Base-by-base conservation (phyloP, 2,888 invertebrate genomes). In the Pristionchus entomophagus region DNA sequence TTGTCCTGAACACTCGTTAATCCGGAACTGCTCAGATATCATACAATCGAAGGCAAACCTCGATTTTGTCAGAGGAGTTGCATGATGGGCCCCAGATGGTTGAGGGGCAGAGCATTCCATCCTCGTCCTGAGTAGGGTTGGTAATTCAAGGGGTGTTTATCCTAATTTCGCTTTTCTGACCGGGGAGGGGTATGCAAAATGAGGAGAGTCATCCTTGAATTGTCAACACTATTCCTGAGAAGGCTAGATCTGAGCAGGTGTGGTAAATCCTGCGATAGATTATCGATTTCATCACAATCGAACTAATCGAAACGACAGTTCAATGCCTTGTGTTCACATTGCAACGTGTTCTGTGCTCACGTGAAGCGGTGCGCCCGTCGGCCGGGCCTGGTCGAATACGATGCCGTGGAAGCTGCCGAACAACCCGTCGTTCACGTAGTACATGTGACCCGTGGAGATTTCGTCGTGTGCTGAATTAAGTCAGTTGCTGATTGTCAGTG, bases 341-440 rank as follows among this genome's bases (percentile, higher is more conserved):
- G n/a, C n/a, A n/a, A n/a, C n/a, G n/a, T n/a, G n/a, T n/a, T n/a
- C n/a, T n/a, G n/a, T 41, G 88, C 94, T 93, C 93, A 96, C 95
- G 94, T 95, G 95, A 19, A 97, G 95, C 45, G 96, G 96, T 87
- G 95, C 94, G 3, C 97, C 96, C 84, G 94, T 95, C 14, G 97
- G 96, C 56, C 95, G 95, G 91, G 97, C 96, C 94, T 98, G 97
- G 94, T 99, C 99, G 93, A 97, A 98, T 53, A 99, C 95, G 91
- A 98, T 95, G 95, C 97, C 97, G 95, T 99, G 99, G 95, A 99
- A 99, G 86, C 97, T 97, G 86, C 99, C 98, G 94, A 99, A 99
- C 87, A 99, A 97, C 8, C 99, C 99, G 94, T 99, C 99, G 94
- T 99, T 99, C 93, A 99, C 96, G 95, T 97, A 99, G 94, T 99